Evolutionary conservation across 2,797 vertebrate genomes (phyloP).

Genomic region (Setipinna tenuifilis): DNA sequence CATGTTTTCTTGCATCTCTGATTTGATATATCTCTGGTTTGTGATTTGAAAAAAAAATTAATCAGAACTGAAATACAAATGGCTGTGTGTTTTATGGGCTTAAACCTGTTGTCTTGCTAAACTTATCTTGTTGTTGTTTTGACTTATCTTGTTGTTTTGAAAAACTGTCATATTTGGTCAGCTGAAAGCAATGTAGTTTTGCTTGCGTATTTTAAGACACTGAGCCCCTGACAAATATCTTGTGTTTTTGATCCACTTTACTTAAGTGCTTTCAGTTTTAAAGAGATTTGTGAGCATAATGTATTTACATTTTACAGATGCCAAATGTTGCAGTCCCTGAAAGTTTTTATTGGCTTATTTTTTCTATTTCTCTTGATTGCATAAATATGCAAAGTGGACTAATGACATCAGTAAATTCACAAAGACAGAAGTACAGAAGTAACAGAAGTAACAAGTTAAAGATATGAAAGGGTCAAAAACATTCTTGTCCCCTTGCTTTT

Average conservation of each 20-base stretch:
- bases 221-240: neutral
- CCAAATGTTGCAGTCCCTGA: neutral
- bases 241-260: neutral
- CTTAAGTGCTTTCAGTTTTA: neutral
- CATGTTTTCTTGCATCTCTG: neutral
- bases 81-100: neutral
- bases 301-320: neutral
- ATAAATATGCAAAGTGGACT: neutral
- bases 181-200: neutral
- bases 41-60: neutral
- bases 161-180: neutral
- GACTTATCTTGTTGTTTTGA: neutral
- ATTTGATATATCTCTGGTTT: neutral
- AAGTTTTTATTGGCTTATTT: neutral
- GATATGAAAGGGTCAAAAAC: constrained; percentile 42
- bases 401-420: neutral
- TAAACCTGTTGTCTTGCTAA: neutral
- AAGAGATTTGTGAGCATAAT: neutral
- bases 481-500: constrained; percentile 31
- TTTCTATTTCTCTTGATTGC: neutral
- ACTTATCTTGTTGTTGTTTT: neutral
- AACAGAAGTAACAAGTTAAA: too few species aligned
- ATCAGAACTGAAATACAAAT: neutral
- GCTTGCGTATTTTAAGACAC: neutral
- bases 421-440: constrained; percentile 44